A percentile compares a stretch with the other conserved stretches of the same genome.
Conservation (phyloP, 2,113 vertebrate genomes). For the Epinephelus fuscoguttatus region DNA sequence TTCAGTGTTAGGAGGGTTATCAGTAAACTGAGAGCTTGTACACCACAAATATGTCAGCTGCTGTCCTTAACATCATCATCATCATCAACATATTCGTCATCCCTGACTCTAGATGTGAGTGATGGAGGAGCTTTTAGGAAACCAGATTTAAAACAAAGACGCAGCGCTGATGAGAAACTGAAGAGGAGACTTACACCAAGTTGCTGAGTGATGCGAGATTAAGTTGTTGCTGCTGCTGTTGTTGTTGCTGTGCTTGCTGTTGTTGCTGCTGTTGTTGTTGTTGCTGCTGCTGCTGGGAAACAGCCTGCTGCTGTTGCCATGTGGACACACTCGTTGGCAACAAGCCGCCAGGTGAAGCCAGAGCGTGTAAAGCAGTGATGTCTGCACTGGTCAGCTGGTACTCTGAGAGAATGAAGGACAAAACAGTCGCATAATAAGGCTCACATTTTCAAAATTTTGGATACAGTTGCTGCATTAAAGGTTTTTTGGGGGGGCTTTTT, state of each 20-base stretch:
- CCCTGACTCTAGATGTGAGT: neutral
- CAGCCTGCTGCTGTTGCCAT: conserved; percentile 93
- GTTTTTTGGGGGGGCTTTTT: too few species aligned
- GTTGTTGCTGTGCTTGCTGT: conserved; percentile 82
- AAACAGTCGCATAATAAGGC: conserved; percentile 2
- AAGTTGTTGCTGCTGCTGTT: conserved; percentile 88
- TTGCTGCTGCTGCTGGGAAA: conserved; percentile 88
- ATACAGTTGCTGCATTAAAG: too few species aligned
- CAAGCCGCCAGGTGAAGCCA: conserved; percentile 91
- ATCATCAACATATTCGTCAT: conserved; percentile 1
- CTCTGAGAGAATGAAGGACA: conserved; percentile 81
- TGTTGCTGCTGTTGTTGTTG: conserved; percentile 75
- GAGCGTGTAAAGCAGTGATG: conserved; percentile 93
- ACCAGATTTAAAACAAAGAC: conserved; percentile 3
- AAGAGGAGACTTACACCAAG: conserved; percentile 90
- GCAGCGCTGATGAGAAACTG: neutral
- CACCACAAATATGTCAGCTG: neutral
- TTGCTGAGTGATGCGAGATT: conserved; percentile 94
- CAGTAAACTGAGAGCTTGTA: conserved; percentile 21
- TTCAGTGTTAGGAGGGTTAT: conserved; percentile 16
- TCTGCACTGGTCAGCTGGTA: conserved; percentile 98
- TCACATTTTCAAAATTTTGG: neutral
- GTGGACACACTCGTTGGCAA: conserved; percentile 91
- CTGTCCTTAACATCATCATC: neutral
- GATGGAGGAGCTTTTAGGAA: neutral